Evolutionary conservation across 2,797 vertebrate species (phyloP), one percentile per base, ranked within the genome.

Genomic region (Labeo calbasu): DNA sequence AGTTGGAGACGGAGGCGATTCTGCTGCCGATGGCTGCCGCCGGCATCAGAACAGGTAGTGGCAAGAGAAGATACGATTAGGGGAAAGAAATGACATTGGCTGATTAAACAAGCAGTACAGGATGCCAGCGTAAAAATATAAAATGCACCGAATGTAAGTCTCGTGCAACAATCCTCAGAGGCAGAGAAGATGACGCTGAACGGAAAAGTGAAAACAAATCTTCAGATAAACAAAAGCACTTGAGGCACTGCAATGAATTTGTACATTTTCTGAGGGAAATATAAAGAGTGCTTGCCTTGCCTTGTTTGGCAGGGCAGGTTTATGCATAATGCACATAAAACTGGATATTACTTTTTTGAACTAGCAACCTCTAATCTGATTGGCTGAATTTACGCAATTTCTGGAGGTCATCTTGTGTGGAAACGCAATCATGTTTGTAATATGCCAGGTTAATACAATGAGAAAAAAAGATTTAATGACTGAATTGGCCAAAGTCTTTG

Each of bases 81-180:
- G 66, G 53, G 48, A 82, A 55, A 50, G 48, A 79, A 86, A 71
- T 15, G 66, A 66, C 50, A 78, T 48, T 28, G 46, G 46, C 25
- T 72, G 65, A 85, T 82, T 82, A 82, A 86, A 68, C 19, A 48
- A 79, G 70, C 75, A 63, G 68, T 36, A 23, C 68, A 14, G 36
- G 17, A 48, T 66, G 66, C 43, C 68, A 46, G 70, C 48, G 80
- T 73, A 82, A 86, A 82, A 86, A 86, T 83, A 50, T 28, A 21
- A 82, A 66, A 66, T 12, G 5, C 19, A 25, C 19, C 1, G 25
- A 77, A 53, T 5, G 1, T 25, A 23, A 55, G 36, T 76, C 50
- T 68, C 23, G 6, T 55, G 32, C 50, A 76, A 86, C 55, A 55
- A 25, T 53, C n/a, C 61, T 19, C 48, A 36, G 11, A 66, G 28